Evolutionary conservation across 92 coral and sea anemone species (phyloP), one percentile per base, ranked within the genome.

Genomic region (Epizoanthus illoricatus): DNA sequence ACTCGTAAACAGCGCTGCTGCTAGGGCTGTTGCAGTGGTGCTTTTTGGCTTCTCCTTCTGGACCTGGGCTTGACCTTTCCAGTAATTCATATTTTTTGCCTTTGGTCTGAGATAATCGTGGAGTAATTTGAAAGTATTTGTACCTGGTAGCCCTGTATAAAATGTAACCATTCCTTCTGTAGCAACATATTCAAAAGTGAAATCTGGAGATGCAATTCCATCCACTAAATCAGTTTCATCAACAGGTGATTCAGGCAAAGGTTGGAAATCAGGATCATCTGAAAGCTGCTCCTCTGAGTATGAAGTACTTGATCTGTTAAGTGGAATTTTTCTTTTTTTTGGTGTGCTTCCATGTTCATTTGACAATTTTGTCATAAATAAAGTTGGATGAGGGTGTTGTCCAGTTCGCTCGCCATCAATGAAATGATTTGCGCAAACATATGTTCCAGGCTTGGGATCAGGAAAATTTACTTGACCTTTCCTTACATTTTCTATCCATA

Each of bases 381-480:
- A 59, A 17, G 81, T 84, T 63, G 87, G 87, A 62, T 84, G 56
- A 71, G 87, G 87, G 33, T 84, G 60, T 84, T 47, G 56, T 17
- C 67, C 57, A 60, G 87, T 84, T 61, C 74, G 83, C 60, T 70
- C 67, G 24, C 86, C 86, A 83, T 83, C 80, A 69, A 69, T 71
- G 57, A 83, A 83, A 60, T 83, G 80, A 83, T 83, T 83, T 83
- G 45, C 86, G 10, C 80, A 82, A 40, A 84, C 43, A 36, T 39
- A 74, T 72, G 82, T 84, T 74, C 87, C 87, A 83, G 65, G 73
- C 69, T 78, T 78, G 67, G 86, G 86, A 61, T 64, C 67, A 81
- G 18, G 65, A 54, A 84, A 60, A 65, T 84, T 71, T 47, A 16
- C 65, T 54, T 73, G 58, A 60, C 87, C 83, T 62, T 72, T 84